phyloP scores from a whole-genome alignment of 2,113 vertebrate species.

The Holacanthus passer region DNA sequence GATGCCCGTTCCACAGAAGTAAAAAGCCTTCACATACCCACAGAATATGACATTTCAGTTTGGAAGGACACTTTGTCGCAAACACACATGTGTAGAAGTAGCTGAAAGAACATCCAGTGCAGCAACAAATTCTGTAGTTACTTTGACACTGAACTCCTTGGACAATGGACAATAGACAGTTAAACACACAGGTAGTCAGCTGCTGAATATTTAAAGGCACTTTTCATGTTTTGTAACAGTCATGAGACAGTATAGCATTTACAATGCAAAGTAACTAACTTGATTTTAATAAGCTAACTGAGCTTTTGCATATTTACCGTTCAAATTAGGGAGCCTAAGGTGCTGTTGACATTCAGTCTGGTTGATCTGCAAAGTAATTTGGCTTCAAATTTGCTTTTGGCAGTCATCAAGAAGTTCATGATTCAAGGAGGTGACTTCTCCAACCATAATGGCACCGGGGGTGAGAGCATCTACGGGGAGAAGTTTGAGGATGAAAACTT shows the following conservation, averaged over 20 bases:
- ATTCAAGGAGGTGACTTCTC: conserved; percentile 98
- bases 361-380: conserved; percentile 1
- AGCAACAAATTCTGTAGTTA: not conserved
- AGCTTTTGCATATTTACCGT: not conserved
- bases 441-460: conserved; percentile 96
- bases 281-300: not conserved
- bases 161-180: not conserved
- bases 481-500: conserved; percentile 99
- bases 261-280: not conserved
- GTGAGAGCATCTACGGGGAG: conserved; percentile 98
- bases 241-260: not conserved
- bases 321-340: not conserved
- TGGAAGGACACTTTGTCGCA: not conserved
- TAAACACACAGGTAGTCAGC: not conserved
- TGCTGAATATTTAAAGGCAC: not conserved
- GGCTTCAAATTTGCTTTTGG: conserved; percentile 25
- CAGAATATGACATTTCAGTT: not conserved
- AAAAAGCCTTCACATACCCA: conserved; percentile 57
- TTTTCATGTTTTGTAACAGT: not conserved
- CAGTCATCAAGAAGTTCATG: conserved; percentile 99
- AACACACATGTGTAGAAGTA: not conserved
- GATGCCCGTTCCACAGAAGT: conserved; percentile 98
- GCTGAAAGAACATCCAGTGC: not conserved
- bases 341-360: not conserved
- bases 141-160: not conserved